Base-by-base conservation (phyloP, 2,888 invertebrate species). In the Carabus problematicus region DNA sequence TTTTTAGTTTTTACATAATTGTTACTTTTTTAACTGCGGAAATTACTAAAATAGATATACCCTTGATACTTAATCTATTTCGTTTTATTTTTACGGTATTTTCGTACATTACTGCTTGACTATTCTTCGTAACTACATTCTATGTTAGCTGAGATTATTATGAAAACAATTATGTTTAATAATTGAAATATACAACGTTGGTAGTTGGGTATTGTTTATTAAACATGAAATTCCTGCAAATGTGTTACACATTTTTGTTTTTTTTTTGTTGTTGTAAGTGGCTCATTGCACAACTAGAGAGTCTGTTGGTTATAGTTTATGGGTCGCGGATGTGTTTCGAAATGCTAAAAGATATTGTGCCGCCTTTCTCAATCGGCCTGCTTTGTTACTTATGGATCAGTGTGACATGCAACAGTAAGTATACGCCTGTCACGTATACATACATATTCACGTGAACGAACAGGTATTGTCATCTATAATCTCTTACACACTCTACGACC, bases 351-450 rank as follows among this genome's bases (percentile, higher is more conserved):
- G 67, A 67, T 67, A 67, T 67, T 67, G 67, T 67, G 67, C 56
- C 67, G 61, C 68, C 68, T 68, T 68, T 68, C 68, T 61, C 68
- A 68, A 68, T 68, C 68, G 68, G 61, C 68, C 68, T 68, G 68
- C 68, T 68, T 68, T 14, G 45, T 56, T 52, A 19, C 59, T 67
- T 67, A 60, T 68, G 68, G 54, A 68, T 68, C 55, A 58, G 18
- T 54, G 19, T 66, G 66, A 64, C 64, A 64, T 56, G 64, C 41
- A 52, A 64, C 41, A 14, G 8, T 47, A 55, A 19, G 55, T 14
- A 43, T n/a, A n/a, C 14, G 14, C 45, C 45, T 6, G 45, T 45
- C 45, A 45, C 45, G 45, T 45, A 45, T 45, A 45, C 45, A 14
- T 45, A 45, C 45, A 14, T 12, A 12, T 29, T 3, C 2, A 29